Percentiles rank a stretch among this genome's conserved stretches.
Evolutionary conservation across 2,888 invertebrate genomes (phyloP).

Genomic region (Sarcophaga carnaria): DNA sequence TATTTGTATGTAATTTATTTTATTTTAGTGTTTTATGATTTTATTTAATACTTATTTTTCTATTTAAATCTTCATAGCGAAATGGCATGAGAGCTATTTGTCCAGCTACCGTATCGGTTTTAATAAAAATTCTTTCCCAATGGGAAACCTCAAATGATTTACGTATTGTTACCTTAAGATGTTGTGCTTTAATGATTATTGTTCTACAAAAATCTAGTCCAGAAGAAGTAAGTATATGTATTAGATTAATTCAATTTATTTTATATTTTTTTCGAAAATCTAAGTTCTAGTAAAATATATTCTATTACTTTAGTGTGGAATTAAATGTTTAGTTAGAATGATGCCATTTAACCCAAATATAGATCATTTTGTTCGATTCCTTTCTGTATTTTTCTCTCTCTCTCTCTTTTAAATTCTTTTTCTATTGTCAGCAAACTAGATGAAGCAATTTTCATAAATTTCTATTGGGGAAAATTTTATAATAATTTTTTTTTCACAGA

Average conservation of each 20-base stretch:
- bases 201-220: slow-evolving; percentile 84
- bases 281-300: too few relatives aligned
- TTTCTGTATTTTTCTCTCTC: too few relatives aligned
- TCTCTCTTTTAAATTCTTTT: too few relatives aligned
- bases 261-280: too few relatives aligned
- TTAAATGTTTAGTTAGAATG: too few relatives aligned
- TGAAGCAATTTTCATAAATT: too few relatives aligned
- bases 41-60: neutral
- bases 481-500: too few relatives aligned
- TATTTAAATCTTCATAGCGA: slow-evolving; percentile 76
- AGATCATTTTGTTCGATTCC: too few relatives aligned
- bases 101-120: slow-evolving; percentile 84
- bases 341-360: too few relatives aligned
- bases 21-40: slow-evolving; percentile 5
- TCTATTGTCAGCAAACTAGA: too few relatives aligned
- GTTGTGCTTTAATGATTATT: slow-evolving; percentile 83
- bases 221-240: slow-evolving; percentile 81
- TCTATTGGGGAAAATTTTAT: too few relatives aligned
- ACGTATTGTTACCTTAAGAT: slow-evolving; percentile 82
- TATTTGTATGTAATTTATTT: neutral
- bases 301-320: too few relatives aligned
- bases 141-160: slow-evolving; percentile 81
- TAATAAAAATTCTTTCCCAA: slow-evolving; percentile 83
- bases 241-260: neutral
- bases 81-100: slow-evolving; percentile 85